Evolutionary conservation across 2,113 vertebrate species (phyloP), one percentile per base, ranked within the genome.

Genomic region (Caracal caracal): DNA sequence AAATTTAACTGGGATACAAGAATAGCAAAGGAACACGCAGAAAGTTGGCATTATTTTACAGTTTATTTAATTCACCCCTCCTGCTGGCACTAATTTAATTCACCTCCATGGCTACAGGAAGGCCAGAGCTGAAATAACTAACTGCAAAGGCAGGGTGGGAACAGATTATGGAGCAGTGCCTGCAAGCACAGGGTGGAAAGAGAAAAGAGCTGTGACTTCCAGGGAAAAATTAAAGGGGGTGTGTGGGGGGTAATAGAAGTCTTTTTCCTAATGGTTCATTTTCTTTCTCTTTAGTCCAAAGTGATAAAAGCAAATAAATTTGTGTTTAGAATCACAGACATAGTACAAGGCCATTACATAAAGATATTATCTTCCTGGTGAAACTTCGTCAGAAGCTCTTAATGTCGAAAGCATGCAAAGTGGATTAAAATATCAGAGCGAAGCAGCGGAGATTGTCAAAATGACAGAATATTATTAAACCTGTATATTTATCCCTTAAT

Each of bases 221-320:
- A 73, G 84, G 33, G 81, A 95, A 88, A 97, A 98, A 96, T 95
- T 92, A 96, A 96, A 90, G 35, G 49, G 2, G n/a, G 84, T 13
- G 20, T 8, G 2, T 19, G 81, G 19, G 26, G 26, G 47, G 53
- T 59, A 51, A 76, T 5, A 97, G 96, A 97, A 83, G 65, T 85
- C 95, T 95, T 94, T 96, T 92, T 97, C 43, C 98, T 98, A 97
- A 97, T 89, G 96, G 93, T 83, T 98, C 94, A 96, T 98, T 98
- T 98, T 98, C 90, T 97, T 97, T 83, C 94, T 94, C 97, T 98
- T 98, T 96, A 96, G 90, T 95, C 95, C 92, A 86, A 96, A 98
- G 95, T 88, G 97, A 98, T 98, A 96, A 98, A 98, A 98, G 97
- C 96, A 98, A 98, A 97, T 97, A 98, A 98, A 98, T 98, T 97